These are phyloP conservation scores for Caligus rogercresseyi DNA, from an alignment of 1,140 invertebrate species.

Conservation along the genomic window DNA sequence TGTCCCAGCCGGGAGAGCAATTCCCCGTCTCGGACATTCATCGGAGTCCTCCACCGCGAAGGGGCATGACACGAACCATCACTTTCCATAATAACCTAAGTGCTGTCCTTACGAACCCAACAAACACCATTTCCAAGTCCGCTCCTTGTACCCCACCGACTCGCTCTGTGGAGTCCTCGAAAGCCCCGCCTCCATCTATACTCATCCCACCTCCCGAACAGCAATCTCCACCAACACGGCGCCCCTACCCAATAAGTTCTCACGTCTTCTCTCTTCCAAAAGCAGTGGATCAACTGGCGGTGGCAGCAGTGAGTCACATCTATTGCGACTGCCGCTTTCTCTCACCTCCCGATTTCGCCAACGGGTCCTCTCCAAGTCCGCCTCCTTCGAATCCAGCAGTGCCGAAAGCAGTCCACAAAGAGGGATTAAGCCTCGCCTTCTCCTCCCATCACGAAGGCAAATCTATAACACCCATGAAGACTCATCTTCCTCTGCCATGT, in stretches of 20 bases:
- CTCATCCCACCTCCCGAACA: background rate
- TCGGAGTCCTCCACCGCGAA: background rate
- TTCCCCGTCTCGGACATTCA: background rate
- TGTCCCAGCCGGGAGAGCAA: background rate
- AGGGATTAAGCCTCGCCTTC: background rate
- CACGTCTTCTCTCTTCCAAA: background rate
- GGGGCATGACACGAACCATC: background rate
- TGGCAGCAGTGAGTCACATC: background rate
- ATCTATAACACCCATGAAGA: background rate
- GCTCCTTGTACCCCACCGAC: background rate
- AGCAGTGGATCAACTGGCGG: background rate
- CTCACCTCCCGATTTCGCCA: background rate
- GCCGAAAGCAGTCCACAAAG: background rate
- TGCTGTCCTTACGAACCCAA: background rate
- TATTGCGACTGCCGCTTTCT: background rate
- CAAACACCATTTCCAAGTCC: background rate
- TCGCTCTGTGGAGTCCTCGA: background rate
- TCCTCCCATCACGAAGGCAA: background rate
- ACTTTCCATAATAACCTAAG: background rate
- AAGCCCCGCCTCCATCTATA: background rate
- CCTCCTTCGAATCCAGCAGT: background rate
- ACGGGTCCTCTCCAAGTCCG: background rate
- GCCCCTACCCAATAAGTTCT: background rate
- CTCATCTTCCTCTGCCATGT: constrained; percentile 17
- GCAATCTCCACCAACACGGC: background rate